Percentiles rank a stretch among this genome's conserved stretches.
Evolutionary conservation across 2,113 vertebrate genomes (phyloP).

Genomic region (Heterocephalus glaber): DNA sequence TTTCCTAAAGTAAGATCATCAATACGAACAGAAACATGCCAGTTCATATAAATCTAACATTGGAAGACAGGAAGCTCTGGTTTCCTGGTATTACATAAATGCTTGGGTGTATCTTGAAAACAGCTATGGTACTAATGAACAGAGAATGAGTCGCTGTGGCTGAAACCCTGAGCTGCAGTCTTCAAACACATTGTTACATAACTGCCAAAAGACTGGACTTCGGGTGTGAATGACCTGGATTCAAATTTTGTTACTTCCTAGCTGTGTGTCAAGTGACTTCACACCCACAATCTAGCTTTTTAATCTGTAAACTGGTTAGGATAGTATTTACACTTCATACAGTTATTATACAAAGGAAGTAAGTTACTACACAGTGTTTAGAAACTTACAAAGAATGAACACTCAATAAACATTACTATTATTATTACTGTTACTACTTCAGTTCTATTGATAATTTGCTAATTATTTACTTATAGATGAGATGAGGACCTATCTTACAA

Average conservation of each 20-base stretch:
- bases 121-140: background rate
- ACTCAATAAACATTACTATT: background rate
- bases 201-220: background rate
- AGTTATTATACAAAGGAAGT: background rate
- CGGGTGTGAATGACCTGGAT: background rate
- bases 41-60: conserved; percentile 30
- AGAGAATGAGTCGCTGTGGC: background rate
- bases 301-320: background rate
- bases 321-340: background rate
- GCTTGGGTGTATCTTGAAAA: background rate
- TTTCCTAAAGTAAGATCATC: background rate
- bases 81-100: background rate
- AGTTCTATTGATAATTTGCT: background rate
- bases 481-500: background rate
- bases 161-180: background rate
- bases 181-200: background rate
- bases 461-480: background rate
- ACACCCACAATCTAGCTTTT: background rate
- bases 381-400: background rate
- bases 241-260: background rate
- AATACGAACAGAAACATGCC: conserved; percentile 10
- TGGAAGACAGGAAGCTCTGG: background rate
- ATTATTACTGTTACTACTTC: background rate
- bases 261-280: background rate
- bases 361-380: background rate